Conservation (phyloP, 2,113 vertebrate genomes). For the Pica pica region DNA sequence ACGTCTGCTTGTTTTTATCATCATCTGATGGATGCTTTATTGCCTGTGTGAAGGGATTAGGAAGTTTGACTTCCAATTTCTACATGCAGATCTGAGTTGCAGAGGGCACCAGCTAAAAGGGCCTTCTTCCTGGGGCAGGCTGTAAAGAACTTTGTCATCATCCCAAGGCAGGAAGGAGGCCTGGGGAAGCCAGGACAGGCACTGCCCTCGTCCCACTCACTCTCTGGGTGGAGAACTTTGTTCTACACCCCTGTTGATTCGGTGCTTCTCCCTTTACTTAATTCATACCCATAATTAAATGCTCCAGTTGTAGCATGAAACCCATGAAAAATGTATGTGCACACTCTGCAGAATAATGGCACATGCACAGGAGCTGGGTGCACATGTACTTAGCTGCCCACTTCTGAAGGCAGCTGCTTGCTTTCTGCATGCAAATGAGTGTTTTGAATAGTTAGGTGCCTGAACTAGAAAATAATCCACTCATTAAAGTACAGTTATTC, state of each 20-base stretch:
- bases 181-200: background rate
- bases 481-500: slow-evolving; percentile 17
- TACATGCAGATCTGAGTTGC: background rate
- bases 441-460: background rate
- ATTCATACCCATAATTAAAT: background rate
- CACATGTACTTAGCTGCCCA: background rate
- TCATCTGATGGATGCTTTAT: background rate
- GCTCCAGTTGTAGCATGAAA: background rate
- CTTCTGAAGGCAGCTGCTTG: background rate
- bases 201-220: background rate
- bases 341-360: background rate
- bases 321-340: background rate
- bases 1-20: background rate
- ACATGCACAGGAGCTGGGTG: background rate
- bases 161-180: background rate
- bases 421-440: background rate
- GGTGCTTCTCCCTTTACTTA: background rate
- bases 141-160: background rate
- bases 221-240: background rate
- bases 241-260: background rate
- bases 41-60: background rate
- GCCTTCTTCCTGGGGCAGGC: background rate
- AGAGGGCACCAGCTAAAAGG: background rate
- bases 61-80: background rate
- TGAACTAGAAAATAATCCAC: background rate